phyloP scores from a whole-genome alignment of 2,888 invertebrate genomes.

The Pseudolycoriella hygida region DNA sequence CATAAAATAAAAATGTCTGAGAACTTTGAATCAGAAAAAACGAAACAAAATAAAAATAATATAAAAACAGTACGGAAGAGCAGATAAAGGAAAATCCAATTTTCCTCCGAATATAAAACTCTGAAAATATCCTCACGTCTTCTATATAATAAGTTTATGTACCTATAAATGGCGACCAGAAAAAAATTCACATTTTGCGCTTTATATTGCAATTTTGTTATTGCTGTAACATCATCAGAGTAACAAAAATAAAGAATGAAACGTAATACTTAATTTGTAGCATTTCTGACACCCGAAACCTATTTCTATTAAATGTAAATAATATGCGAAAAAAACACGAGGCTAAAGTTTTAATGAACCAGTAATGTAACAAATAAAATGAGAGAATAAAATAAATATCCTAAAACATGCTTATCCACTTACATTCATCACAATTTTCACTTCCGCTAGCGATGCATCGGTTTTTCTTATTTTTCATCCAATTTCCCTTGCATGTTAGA shows the following conservation, averaged over 20 bases:
- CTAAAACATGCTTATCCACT: slow-evolving; percentile 20
- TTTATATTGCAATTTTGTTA: too few relatives aligned
- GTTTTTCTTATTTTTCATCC: slow-evolving; percentile 58
- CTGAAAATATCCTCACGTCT: slow-evolving; percentile 2
- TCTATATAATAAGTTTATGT: slow-evolving; percentile 1
- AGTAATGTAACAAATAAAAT: not conserved
- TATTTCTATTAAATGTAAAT: too few relatives aligned
- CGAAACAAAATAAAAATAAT: too few relatives aligned
- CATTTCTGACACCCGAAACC: too few relatives aligned
- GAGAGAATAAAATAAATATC: not conserved
- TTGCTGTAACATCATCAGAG: too few relatives aligned
- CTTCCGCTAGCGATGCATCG: slow-evolving; percentile 54
- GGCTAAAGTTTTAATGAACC: too few relatives aligned
- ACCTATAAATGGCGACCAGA: not conserved
- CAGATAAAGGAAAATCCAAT: slow-evolving; percentile 6
- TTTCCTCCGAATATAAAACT: slow-evolving; percentile 6
- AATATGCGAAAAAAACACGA: too few relatives aligned
- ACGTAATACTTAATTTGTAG: too few relatives aligned
- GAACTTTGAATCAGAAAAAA: not conserved
- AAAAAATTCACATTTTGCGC: too few relatives aligned
- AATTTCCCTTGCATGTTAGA: slow-evolving; percentile 51
- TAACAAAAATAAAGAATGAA: too few relatives aligned
- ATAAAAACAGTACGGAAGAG: not conserved
- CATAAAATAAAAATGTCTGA: slow-evolving; percentile 3
- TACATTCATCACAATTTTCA: slow-evolving; percentile 47